These are phyloP conservation scores for Neotoxoptera formosana DNA, from an alignment of 1,140 invertebrate genomes.

Conservation along the genomic window DNA sequence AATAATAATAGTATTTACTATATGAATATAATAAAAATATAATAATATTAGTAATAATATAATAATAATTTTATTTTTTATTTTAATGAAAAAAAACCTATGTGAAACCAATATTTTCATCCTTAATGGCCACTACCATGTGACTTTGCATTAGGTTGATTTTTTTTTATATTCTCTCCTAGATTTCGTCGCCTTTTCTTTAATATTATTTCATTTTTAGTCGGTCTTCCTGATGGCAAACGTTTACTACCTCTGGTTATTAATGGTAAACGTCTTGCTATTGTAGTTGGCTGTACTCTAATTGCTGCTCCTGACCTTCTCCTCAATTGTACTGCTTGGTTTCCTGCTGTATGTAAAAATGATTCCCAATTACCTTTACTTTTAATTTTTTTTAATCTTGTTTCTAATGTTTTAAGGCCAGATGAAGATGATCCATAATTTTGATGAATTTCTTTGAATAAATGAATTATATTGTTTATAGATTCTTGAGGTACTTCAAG, in stretches of 20 bases:
- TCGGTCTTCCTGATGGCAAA: conserved; percentile 20
- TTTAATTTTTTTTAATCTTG: conserved; percentile 20
- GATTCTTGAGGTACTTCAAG: background rate
- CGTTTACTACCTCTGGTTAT: conserved; percentile 25
- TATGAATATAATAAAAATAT: no score
- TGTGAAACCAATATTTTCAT: no score
- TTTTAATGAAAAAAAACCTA: no score
- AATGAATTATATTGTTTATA: background rate
- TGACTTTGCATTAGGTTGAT: no score
- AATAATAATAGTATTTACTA: no score
- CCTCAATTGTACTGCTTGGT: conserved; percentile 11
- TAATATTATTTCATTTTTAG: no score
- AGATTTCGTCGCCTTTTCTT: no score
- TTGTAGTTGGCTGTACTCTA: conserved; percentile 13
- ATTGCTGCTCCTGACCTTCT: conserved; percentile 13
- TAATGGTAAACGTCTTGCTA: background rate
- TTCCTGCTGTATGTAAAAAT: conserved; percentile 10
- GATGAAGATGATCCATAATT: background rate
- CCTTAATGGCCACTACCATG: no score
- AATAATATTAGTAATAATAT: no score
- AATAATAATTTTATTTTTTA: no score
- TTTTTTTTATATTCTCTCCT: no score
- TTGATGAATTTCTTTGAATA: conserved; percentile 19
- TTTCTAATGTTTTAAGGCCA: background rate
- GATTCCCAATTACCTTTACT: conserved; percentile 16